phyloP scores from a whole-genome alignment of 2,113 vertebrate genomes.

The Pongo abelii region DNA sequence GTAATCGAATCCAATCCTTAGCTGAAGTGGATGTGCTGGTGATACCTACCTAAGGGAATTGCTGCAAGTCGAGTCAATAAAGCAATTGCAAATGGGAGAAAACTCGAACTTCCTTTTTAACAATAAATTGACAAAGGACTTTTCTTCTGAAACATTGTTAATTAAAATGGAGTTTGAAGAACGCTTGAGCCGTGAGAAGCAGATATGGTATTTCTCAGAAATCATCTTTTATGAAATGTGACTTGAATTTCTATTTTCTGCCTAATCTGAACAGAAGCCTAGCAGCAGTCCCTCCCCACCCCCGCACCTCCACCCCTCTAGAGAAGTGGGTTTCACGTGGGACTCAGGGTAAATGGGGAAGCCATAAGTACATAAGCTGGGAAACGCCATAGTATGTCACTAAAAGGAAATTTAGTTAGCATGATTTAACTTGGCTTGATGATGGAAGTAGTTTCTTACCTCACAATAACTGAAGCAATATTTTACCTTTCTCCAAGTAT shows the following conservation, averaged over 20 bases:
- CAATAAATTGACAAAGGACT: conserved; percentile 58
- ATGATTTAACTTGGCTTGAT: neutral
- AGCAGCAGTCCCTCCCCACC: rapidly evolving
- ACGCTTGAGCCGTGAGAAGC: neutral
- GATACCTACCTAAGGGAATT: conserved; percentile 65
- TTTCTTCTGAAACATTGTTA: conserved; percentile 58
- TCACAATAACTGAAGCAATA: neutral
- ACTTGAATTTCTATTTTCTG: conserved; percentile 25
- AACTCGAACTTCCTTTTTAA: conserved; percentile 45
- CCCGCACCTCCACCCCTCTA: rapidly evolving
- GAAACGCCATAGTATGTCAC: neutral
- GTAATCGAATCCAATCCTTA: conserved; percentile 70
- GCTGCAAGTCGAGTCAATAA: conserved; percentile 67
- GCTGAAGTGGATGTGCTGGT: conserved; percentile 64
- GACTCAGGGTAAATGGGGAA: neutral
- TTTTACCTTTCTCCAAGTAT: neutral
- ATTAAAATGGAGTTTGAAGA: conserved; percentile 65
- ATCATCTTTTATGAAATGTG: conserved; percentile 50
- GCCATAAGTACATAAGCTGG: neutral
- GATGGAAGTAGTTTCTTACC: neutral
- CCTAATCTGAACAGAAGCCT: neutral
- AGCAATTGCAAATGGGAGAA: conserved; percentile 66
- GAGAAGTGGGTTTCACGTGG: neutral
- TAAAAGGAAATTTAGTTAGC: neutral
- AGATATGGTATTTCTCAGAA: conserved; percentile 46